Percentiles rank a stretch among this genome's conserved stretches.
These are phyloP conservation scores for Cryptocheilus praepositus DNA, from an alignment of 2,888 invertebrate genomes.

Conservation along the genomic window DNA sequence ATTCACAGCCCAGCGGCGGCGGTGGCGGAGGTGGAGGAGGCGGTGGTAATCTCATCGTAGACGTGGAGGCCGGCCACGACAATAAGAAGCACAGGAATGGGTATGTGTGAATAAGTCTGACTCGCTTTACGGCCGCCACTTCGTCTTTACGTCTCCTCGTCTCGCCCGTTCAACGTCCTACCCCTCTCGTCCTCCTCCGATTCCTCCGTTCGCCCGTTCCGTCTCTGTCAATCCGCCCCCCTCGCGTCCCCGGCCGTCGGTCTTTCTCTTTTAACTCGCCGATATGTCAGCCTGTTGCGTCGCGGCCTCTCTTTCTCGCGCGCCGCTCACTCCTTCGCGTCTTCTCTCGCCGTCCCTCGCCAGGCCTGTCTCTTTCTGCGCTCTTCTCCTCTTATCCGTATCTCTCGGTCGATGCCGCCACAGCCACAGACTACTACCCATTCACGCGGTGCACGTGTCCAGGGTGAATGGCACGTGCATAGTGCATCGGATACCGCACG, in stretches of 20 bases:
- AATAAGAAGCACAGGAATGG: constrained; percentile 71
- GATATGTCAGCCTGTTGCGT: constrained; percentile 54
- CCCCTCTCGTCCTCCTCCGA: background rate
- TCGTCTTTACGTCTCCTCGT: background rate
- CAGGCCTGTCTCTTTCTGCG: background rate
- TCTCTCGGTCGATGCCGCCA: constrained; percentile 29
- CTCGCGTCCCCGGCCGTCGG: background rate
- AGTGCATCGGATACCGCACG: constrained; percentile 38
- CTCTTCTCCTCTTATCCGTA: constrained; percentile 21
- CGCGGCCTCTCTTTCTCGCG: constrained; percentile 28
- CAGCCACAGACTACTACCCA: constrained; percentile 38
- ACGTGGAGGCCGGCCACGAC: constrained; percentile 66
- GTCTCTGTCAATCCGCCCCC: background rate
- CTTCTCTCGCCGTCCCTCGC: constrained; percentile 26
- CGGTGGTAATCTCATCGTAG: constrained; percentile 60
- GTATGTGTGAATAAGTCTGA: constrained; percentile 49
- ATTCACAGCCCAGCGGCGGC: constrained; percentile 50
- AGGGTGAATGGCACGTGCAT: constrained; percentile 59
- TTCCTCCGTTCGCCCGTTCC: background rate
- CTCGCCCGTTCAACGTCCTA: constrained; percentile 4
- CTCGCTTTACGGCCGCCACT: background rate
- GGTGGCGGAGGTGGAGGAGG: too few species aligned
- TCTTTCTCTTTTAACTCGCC: background rate
- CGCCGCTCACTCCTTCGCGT: constrained; percentile 24
- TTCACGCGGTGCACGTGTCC: constrained; percentile 57